phyloP scores from a whole-genome alignment of 1,140 invertebrate species.

The Panagrolaimus sp. region DNA sequence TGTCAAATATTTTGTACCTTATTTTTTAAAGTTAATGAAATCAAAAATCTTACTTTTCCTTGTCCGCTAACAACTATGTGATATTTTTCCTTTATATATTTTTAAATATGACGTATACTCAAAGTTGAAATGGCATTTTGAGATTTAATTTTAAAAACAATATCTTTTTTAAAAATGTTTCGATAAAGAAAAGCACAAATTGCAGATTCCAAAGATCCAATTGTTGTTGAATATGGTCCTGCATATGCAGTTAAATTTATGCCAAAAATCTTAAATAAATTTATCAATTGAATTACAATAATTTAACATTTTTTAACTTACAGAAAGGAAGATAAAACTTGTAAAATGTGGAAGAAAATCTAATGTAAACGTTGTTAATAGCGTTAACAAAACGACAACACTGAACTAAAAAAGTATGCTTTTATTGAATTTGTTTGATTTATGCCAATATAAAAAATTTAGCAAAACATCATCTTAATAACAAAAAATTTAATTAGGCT shows the following conservation, averaged over 20 bases:
- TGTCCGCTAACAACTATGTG: too few relatives aligned
- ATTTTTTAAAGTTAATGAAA: too few relatives aligned
- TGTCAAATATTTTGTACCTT: too few relatives aligned
- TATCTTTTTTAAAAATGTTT: slow-evolving; percentile 5
- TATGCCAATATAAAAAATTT: neutral
- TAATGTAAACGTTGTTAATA: neutral
- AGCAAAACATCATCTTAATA: neutral
- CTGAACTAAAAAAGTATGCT: neutral
- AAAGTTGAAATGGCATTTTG: too few relatives aligned
- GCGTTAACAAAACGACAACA: neutral
- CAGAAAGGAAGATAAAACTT: neutral
- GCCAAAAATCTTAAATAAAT: neutral
- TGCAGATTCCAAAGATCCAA: neutral
- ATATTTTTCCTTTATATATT: too few relatives aligned
- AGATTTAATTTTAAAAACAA: too few relatives aligned
- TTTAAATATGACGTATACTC: too few relatives aligned
- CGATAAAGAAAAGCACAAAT: neutral
- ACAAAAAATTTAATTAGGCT: neutral
- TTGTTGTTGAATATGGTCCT: neutral
- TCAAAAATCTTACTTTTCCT: too few relatives aligned
- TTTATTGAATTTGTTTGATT: neutral
- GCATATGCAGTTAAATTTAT: neutral
- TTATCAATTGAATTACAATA: neutral
- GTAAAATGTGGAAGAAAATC: neutral
- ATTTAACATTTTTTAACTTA: neutral